These are phyloP conservation scores for Microtus ochrogaster DNA, from an alignment of 2,113 vertebrate species.

Conservation along the genomic window DNA sequence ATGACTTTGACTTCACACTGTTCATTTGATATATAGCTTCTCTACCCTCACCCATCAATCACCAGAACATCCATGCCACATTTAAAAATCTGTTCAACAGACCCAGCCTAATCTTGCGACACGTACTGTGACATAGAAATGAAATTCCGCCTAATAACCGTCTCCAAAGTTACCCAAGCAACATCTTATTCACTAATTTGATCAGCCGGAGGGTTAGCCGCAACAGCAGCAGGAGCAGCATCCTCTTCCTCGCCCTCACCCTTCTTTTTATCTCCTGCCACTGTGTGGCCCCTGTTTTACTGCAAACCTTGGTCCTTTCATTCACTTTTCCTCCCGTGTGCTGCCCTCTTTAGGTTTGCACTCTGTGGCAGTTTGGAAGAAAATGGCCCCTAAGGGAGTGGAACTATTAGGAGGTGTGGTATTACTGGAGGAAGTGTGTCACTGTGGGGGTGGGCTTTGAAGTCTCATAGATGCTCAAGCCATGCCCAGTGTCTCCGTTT, in stretches of 20 bases:
- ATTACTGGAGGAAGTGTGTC: background rate
- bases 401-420: background rate
- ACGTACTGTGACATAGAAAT: background rate
- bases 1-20: background rate
- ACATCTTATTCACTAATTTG: background rate
- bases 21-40: background rate
- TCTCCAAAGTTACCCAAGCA: background rate
- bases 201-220: background rate
- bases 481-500: background rate
- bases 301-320: background rate
- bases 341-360: background rate
- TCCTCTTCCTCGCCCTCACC: background rate
- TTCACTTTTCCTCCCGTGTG: background rate
- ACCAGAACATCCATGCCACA: background rate
- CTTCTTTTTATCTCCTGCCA: background rate
- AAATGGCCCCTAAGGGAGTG: background rate
- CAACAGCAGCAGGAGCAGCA: background rate
- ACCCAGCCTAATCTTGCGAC: background rate
- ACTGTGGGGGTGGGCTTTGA: background rate
- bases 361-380: background rate
- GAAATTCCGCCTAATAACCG: background rate
- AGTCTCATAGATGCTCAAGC: background rate
- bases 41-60: background rate
- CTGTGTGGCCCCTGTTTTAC: background rate
- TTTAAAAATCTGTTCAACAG: background rate